Conservation (phyloP, 2,797 vertebrate species). For the Intellagama lesueurii region DNA sequence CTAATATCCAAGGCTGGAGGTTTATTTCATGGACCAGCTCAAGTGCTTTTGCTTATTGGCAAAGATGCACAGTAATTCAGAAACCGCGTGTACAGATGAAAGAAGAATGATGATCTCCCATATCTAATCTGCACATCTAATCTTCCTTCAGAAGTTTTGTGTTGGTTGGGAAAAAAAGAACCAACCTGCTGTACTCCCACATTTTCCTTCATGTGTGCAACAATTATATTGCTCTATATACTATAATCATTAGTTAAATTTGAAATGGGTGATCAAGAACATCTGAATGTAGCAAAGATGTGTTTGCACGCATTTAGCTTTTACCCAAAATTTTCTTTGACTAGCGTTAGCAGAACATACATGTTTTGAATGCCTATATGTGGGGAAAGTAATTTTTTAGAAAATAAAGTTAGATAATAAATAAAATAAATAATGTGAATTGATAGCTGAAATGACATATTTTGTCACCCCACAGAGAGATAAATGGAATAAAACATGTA, state of each 20-base stretch:
- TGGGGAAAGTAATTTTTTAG: too few relatives aligned
- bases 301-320: too few relatives aligned
- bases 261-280: not conserved
- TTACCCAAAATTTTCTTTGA: too few relatives aligned
- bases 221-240: not conserved
- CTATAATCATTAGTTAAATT: not conserved
- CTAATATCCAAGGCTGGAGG: not conserved
- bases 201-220: not conserved
- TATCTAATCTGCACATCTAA: not conserved
- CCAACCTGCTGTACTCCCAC: not conserved
- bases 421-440: constrained; percentile 38
- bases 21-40: not conserved
- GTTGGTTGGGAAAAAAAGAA: not conserved
- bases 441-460: constrained; percentile 66
- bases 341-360: too few relatives aligned
- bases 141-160: not conserved
- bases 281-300: not conserved
- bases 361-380: too few relatives aligned
- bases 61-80: not conserved
- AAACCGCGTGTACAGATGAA: not conserved
- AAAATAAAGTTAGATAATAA: too few relatives aligned
- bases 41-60: not conserved
- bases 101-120: not conserved
- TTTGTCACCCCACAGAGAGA: constrained; percentile 63
- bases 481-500: constrained; percentile 70